Base-by-base conservation (phyloP, 1,140 invertebrate genomes). In the Bacillus rossius region DNA sequence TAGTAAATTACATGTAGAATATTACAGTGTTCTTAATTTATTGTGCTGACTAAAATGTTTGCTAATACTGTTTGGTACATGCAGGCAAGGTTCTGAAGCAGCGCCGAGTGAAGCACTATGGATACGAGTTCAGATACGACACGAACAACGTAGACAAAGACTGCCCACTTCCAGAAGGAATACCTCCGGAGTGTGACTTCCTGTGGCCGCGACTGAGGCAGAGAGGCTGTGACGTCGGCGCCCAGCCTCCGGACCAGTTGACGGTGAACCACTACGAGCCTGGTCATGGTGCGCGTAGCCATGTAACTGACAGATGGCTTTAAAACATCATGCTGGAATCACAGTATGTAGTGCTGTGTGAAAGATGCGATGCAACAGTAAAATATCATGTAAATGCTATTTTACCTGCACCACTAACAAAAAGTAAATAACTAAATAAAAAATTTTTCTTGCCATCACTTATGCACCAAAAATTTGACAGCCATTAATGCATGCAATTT, bases 201-300 rank as follows among this genome's bases (percentile, higher is more conserved):
- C 68, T 96, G 1, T 81, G 88, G 71, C 47, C 75, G 2, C 76
- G 81, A 61, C 76, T 94, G 34, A 64, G 80, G 60, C 68, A 82
- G 25, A 66, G 71, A 67, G 60, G 75, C 54, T 62, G 73, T 70
- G 65, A 75, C 71, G 52, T 74, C 65, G 60, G 63, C 40, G 62
- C 73, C 56, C 74, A 73, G 54, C 60, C 58, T 2, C 94, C 94
- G 25, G 87, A 98, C 80, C 96, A 98, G 70, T 68, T 98, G 47
- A 99, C 96, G 10, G 82, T 98, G 0, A 99, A 98, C 77, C 82
- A 84, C 64, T 99, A 99, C 75, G 66, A 80, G 52, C 89, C 93
- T 56, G 95, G 95, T 10, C 94, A 98, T 82, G 92, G 91, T 91
- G 77, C 59, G 20, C 26, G 19, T 17, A 19, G 1, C 38, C 14